Evolutionary conservation across 2,113 vertebrate species (phyloP).

Genomic region (Peromyscus leucopus): DNA sequence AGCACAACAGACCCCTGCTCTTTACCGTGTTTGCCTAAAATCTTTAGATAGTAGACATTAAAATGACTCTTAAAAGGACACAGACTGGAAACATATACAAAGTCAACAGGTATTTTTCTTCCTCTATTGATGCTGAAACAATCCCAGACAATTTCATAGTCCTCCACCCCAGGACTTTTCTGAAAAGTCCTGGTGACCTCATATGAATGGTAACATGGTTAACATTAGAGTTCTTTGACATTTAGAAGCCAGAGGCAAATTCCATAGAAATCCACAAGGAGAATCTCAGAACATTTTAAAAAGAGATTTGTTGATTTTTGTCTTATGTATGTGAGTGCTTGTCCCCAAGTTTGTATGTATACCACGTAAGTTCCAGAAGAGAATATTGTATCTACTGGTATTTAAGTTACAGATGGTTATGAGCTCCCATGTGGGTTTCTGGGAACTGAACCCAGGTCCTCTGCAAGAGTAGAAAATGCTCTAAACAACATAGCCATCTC

Average conservation of each 20-base stretch:
- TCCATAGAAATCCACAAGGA: neutral
- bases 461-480: neutral
- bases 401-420: neutral
- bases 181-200: neutral
- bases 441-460: neutral
- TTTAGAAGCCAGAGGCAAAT: neutral
- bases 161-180: neutral
- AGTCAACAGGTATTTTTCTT: neutral
- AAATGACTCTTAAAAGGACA: neutral
- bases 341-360: neutral
- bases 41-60: neutral
- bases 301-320: neutral
- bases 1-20: neutral
- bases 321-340: neutral
- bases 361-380: neutral
- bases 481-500: neutral
- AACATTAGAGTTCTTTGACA: neutral
- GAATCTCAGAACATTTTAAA: neutral
- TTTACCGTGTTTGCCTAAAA: neutral
- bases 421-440: neutral
- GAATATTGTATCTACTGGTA: neutral
- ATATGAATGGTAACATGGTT: neutral
- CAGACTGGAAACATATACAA: neutral
- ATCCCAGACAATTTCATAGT: neutral
- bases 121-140: neutral